Evolutionary conservation across 2,888 invertebrate species (phyloP).

Genomic region (Drosophila atripex): DNA sequence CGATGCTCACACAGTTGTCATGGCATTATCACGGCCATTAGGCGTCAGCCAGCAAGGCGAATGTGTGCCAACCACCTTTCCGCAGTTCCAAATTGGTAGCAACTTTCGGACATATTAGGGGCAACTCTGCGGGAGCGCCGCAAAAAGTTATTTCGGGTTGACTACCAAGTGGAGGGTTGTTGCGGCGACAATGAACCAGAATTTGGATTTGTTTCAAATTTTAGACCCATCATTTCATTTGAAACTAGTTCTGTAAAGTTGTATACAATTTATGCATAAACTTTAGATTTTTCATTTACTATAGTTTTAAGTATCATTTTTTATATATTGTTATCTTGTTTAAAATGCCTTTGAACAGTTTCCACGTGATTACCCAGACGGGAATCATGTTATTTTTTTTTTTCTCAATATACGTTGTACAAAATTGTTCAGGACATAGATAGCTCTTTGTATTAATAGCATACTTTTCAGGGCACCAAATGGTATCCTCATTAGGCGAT

Average conservation of each 20-base stretch:
- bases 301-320: neutral
- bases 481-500: slow-evolving; percentile 38
- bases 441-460: slow-evolving; percentile 14
- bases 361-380: too few relatives aligned
- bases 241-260: slow-evolving; percentile 9
- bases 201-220: slow-evolving; percentile 11
- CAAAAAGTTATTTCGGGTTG: slow-evolving; percentile 11
- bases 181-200: neutral
- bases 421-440: neutral
- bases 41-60: slow-evolving; percentile 22
- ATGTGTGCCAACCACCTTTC: slow-evolving; percentile 13
- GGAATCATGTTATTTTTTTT: too few relatives aligned
- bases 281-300: too few relatives aligned
- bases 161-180: neutral
- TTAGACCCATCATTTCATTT: slow-evolving; percentile 13
- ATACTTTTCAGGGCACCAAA: slow-evolving; percentile 28
- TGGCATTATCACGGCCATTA: slow-evolving; percentile 50
- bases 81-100: slow-evolving; percentile 21
- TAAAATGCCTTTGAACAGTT: too few relatives aligned
- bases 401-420: neutral
- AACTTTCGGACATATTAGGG: slow-evolving; percentile 35
- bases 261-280: too few relatives aligned
- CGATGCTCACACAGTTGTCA: slow-evolving; percentile 45
- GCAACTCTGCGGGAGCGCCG: slow-evolving; percentile 14
- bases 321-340: too few relatives aligned